These are phyloP conservation scores for Hiodon alosoides DNA, from an alignment of 2,113 vertebrate genomes.

Conservation along the genomic window DNA sequence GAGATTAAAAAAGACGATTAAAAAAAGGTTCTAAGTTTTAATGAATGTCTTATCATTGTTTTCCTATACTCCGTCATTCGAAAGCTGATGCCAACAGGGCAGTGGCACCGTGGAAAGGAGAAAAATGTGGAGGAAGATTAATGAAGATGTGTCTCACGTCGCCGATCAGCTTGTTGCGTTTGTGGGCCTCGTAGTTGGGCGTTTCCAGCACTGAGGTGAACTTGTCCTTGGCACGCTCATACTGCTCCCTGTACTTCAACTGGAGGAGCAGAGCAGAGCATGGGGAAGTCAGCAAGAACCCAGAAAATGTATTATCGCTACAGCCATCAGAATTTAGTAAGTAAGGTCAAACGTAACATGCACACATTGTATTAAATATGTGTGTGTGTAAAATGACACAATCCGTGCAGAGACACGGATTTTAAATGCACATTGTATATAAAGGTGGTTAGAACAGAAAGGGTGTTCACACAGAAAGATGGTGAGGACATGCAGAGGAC, in stretches of 20 bases:
- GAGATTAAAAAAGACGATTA: too few relatives aligned
- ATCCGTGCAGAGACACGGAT: slow-evolving; percentile 4
- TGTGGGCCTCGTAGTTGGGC: slow-evolving; percentile 78
- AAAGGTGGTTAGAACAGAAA: neutral
- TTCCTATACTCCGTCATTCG: too few relatives aligned
- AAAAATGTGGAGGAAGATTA: neutral
- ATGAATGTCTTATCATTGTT: neutral
- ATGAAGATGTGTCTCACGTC: slow-evolving; percentile 69
- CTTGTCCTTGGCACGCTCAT: slow-evolving; percentile 86
- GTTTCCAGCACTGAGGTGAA: slow-evolving; percentile 88
- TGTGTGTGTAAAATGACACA: neutral
- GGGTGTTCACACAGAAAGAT: neutral
- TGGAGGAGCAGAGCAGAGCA: slow-evolving; percentile 40
- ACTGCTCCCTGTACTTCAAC: slow-evolving; percentile 84
- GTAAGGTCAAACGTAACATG: too few relatives aligned
- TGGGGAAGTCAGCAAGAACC: neutral
- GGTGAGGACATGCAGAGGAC: neutral
- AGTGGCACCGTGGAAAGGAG: neutral
- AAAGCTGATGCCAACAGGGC: neutral
- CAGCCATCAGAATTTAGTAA: too few relatives aligned
- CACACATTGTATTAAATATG: neutral
- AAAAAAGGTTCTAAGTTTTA: neutral
- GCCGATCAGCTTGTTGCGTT: slow-evolving; percentile 84
- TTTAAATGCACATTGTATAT: too few relatives aligned
- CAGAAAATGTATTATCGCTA: too few relatives aligned